A percentile compares a stretch with the other conserved stretches of the same genome.
Conservation (phyloP, 2,113 vertebrate species). For the Bos javanicus region DNA sequence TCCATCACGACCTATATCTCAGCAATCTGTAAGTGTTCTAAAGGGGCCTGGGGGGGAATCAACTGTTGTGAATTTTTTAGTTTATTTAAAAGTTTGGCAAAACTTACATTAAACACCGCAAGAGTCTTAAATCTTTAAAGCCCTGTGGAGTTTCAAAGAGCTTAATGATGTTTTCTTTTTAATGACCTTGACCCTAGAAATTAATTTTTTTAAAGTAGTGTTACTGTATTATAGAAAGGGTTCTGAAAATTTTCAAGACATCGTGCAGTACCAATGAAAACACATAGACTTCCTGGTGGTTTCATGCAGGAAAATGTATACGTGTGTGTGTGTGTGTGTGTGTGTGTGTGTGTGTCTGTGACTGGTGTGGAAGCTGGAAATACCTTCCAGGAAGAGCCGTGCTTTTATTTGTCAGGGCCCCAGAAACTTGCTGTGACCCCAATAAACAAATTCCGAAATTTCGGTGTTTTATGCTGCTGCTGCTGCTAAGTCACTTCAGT, state of each 20-base stretch:
- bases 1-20: neutral
- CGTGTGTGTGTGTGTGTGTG: neutral
- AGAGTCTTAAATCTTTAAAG: slow-evolving; percentile 63
- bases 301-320: neutral
- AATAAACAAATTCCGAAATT: neutral
- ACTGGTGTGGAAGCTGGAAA: neutral
- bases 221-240: slow-evolving; percentile 50
- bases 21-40: fast-evolving
- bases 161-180: slow-evolving; percentile 74
- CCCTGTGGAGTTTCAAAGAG: slow-evolving; percentile 67
- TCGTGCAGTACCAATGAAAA: slow-evolving; percentile 49
- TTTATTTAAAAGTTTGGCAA: slow-evolving; percentile 40
- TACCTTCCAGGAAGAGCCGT: neutral
- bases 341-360: neutral
- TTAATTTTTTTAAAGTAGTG: slow-evolving; percentile 61
- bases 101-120: slow-evolving; percentile 47
- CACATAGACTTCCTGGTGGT: neutral
- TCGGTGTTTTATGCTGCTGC: neutral
- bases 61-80: neutral
- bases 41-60: slow-evolving; percentile 29
- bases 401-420: neutral
- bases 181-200: slow-evolving; percentile 66
- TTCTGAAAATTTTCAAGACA: slow-evolving; percentile 69
- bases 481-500: no score
- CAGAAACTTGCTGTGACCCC: neutral